A percentile compares a stretch with the other conserved stretches of the same genome.
These are phyloP conservation scores for Rana temporaria DNA, from an alignment of 2,113 vertebrate species.

Conservation along the genomic window DNA sequence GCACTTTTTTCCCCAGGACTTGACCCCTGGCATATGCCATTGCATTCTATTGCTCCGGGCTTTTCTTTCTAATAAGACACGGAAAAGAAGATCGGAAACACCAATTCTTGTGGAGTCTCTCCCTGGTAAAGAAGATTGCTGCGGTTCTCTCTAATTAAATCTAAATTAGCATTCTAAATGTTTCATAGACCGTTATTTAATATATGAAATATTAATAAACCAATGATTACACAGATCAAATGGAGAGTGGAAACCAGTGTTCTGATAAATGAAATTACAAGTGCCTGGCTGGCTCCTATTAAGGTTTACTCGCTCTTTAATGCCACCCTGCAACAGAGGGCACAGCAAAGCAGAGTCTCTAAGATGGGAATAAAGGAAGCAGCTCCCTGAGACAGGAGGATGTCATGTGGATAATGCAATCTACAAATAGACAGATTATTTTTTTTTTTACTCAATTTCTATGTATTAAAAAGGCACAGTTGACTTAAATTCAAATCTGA, in stretches of 20 bases:
- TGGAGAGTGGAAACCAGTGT: background rate
- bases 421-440: no score
- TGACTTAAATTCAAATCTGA: no score
- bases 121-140: background rate
- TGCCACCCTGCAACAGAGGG: background rate
- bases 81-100: background rate
- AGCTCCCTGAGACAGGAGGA: background rate
- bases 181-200: conserved; percentile 20
- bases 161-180: conserved; percentile 22
- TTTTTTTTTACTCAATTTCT: no score
- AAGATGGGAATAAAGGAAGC: background rate
- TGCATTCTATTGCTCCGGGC: no score
- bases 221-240: conserved; percentile 22
- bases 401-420: no score
- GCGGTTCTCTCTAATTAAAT: background rate
- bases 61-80: background rate
- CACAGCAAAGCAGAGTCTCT: background rate
- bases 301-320: background rate
- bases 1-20: no score
- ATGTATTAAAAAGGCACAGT: no score
- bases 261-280: conserved; percentile 23
- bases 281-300: background rate
- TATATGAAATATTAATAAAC: conserved; percentile 24
- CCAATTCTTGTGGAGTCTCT: background rate
- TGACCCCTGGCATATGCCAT: no score